phyloP scores from a whole-genome alignment of 2,113 vertebrate genomes.

The Trematocara marginatum region DNA sequence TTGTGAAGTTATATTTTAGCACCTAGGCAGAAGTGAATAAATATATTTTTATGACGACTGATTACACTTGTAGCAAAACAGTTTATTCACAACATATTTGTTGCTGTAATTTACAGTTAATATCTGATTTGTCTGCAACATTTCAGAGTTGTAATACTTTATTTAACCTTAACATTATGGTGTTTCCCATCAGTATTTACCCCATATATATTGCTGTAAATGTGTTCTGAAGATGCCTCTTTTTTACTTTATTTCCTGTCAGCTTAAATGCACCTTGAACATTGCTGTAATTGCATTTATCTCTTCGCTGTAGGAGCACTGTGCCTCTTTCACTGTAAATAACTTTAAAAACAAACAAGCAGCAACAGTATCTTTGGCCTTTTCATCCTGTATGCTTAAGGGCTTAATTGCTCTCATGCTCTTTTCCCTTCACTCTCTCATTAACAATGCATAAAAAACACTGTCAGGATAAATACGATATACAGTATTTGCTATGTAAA shows the following conservation, averaged over 20 bases:
- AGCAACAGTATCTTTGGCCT: background rate
- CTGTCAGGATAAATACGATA: background rate
- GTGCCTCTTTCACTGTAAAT: constrained; percentile 7
- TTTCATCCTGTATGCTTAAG: background rate
- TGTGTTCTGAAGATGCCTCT: background rate
- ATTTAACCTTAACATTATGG: background rate
- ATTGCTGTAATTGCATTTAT: background rate
- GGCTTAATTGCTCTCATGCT: background rate
- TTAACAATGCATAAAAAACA: background rate
- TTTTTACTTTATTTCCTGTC: background rate
- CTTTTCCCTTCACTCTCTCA: background rate
- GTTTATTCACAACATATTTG: background rate
- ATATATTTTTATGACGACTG: background rate
- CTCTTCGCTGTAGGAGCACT: background rate
- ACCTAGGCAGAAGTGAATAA: background rate
- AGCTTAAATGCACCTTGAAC: background rate
- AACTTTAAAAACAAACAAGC: background rate
- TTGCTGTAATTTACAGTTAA: background rate
- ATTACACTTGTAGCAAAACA: background rate
- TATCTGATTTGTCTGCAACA: background rate
- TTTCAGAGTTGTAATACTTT: background rate
- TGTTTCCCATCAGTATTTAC: background rate
- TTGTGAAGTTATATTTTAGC: background rate
- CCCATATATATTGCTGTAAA: background rate
- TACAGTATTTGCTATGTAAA: background rate